These are phyloP conservation scores for Clarias macrocephalus DNA, from an alignment of 2,113 vertebrate species.

Conservation along the genomic window DNA sequence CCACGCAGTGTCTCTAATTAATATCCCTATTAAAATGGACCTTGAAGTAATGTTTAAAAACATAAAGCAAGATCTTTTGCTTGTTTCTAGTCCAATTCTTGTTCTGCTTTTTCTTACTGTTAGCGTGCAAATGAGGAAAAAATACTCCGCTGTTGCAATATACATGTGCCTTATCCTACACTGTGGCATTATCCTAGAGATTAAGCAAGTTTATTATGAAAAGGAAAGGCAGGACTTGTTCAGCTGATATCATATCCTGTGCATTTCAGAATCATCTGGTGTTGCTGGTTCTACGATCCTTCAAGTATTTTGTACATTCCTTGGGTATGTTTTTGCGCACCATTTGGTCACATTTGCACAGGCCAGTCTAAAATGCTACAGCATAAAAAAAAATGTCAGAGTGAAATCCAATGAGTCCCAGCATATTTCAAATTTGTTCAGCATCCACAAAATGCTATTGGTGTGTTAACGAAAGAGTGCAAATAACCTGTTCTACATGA, in stretches of 20 bases:
- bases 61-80: not conserved
- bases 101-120: not conserved
- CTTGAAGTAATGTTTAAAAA: conserved; percentile 21
- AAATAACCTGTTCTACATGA: not conserved
- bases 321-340: conserved; percentile 53
- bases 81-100: not conserved
- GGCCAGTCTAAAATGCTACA: conserved; percentile 56
- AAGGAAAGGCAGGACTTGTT: conserved; percentile 68
- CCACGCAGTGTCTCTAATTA: conserved; percentile 47
- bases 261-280: conserved; percentile 64
- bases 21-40: conserved; percentile 43
- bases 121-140: not conserved
- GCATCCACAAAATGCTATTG: not conserved
- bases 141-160: not conserved
- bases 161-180: not conserved
- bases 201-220: conserved; percentile 66
- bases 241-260: conserved; percentile 59
- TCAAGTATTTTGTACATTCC: conserved; percentile 55
- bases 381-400: conserved; percentile 62
- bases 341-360: conserved; percentile 58
- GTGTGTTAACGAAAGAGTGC: not conserved
- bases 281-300: conserved; percentile 62
- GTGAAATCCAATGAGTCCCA: conserved; percentile 48
- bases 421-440: not conserved
- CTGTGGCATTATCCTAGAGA: conserved; percentile 59